These are phyloP conservation scores for Oasisia sp. DNA, from an alignment of 2,888 invertebrate species.

Conservation along the genomic window DNA sequence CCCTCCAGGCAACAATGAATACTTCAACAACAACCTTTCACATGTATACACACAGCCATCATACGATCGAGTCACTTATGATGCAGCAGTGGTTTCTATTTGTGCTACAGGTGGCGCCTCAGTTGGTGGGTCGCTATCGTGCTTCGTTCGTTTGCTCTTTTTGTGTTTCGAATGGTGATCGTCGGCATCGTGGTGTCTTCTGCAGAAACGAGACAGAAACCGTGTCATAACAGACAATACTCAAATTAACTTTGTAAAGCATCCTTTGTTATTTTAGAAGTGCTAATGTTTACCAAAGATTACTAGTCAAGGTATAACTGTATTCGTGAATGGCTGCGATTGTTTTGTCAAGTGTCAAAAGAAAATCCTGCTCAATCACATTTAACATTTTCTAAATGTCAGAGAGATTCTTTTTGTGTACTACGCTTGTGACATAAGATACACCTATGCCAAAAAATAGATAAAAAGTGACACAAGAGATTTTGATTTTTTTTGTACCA, in stretches of 20 bases:
- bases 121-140: background rate
- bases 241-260: background rate
- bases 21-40: background rate
- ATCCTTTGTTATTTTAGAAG: too few relatives aligned
- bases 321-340: too few relatives aligned
- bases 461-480: too few relatives aligned
- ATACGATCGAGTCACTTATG: background rate
- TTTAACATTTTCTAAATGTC: too few relatives aligned
- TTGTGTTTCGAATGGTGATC: background rate
- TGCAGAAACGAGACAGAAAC: background rate
- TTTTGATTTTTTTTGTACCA: too few relatives aligned
- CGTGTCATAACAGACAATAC: background rate
- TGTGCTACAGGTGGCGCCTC: background rate
- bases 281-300: too few relatives aligned
- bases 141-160: constrained; percentile 17
- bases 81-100: background rate
- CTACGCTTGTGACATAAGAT: too few relatives aligned
- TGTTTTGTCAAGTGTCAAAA: too few relatives aligned
- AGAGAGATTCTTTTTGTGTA: too few relatives aligned
- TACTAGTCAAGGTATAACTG: too few relatives aligned
- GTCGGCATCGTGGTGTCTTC: background rate
- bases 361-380: too few relatives aligned
- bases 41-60: background rate
- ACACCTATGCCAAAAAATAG: too few relatives aligned
- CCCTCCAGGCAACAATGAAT: background rate